These are phyloP conservation scores for Isichthys henryi DNA, from an alignment of 2,113 vertebrate species.

Conservation along the genomic window DNA sequence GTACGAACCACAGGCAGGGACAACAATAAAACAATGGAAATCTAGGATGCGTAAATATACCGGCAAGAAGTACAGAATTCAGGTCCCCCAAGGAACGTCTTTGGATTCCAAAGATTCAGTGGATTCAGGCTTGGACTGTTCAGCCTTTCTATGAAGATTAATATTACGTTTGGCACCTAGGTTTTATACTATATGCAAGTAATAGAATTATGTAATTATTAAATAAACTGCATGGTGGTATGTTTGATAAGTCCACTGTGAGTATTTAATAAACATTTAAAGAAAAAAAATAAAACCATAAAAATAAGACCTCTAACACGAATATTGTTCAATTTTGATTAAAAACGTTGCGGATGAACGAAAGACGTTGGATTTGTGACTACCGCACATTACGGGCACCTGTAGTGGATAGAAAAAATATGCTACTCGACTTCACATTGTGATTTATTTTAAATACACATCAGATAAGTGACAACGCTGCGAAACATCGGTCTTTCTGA, in stretches of 20 bases:
- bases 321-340: neutral
- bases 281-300: neutral
- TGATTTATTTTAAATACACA: neutral
- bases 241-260: neutral
- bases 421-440: neutral
- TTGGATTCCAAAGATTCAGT: neutral
- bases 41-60: neutral
- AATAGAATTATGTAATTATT: neutral
- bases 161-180: neutral
- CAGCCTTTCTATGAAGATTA: neutral
- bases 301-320: neutral
- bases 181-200: neutral
- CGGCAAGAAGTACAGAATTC: neutral
- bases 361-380: neutral
- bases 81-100: neutral
- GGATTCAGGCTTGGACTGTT: neutral
- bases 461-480: neutral
- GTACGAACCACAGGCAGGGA: neutral
- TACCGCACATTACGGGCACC: neutral
- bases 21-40: conserved; percentile 1
- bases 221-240: neutral
- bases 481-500: neutral
- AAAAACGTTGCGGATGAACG: neutral
- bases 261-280: neutral
- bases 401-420: neutral